phyloP scores from a whole-genome alignment of 2,888 invertebrate species.

The Mallateleia sp. region DNA sequence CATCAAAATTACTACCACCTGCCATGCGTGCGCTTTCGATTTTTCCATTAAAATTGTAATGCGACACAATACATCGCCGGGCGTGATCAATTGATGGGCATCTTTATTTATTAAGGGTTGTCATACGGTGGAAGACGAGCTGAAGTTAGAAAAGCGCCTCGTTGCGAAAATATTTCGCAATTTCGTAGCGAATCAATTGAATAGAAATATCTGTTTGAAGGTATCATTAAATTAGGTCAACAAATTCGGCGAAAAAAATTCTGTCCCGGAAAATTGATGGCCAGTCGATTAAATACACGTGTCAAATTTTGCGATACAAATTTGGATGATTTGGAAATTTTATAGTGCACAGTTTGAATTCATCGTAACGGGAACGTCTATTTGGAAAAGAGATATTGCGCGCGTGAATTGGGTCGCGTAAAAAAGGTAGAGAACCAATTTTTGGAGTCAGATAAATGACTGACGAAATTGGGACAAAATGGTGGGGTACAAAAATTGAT shows the following conservation, averaged over 20 bases:
- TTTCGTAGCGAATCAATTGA: neutral
- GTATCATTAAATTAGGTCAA: neutral
- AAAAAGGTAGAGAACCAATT: too few species aligned
- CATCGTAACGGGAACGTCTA: neutral
- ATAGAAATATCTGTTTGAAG: neutral
- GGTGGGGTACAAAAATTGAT: too few species aligned
- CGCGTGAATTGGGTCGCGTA: too few species aligned
- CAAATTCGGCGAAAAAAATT: neutral
- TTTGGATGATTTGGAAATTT: neutral
- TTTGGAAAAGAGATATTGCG: too few species aligned
- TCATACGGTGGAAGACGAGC: neutral
- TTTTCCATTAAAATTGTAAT: constrained; percentile 65
- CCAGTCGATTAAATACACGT: neutral
- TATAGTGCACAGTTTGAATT: neutral
- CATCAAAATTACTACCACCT: constrained; percentile 69
- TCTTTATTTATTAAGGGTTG: constrained; percentile 38
- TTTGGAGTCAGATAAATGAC: too few species aligned
- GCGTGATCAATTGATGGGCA: constrained; percentile 36
- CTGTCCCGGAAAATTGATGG: neutral
- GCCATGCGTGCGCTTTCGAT: constrained; percentile 53
- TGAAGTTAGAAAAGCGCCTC: neutral
- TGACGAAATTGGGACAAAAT: too few species aligned
- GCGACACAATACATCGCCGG: constrained; percentile 36
- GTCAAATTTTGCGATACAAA: neutral
- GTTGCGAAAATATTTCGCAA: neutral